These are phyloP conservation scores for Holocentrus rufus DNA, from an alignment of 2,797 vertebrate genomes.

Conservation along the genomic window DNA sequence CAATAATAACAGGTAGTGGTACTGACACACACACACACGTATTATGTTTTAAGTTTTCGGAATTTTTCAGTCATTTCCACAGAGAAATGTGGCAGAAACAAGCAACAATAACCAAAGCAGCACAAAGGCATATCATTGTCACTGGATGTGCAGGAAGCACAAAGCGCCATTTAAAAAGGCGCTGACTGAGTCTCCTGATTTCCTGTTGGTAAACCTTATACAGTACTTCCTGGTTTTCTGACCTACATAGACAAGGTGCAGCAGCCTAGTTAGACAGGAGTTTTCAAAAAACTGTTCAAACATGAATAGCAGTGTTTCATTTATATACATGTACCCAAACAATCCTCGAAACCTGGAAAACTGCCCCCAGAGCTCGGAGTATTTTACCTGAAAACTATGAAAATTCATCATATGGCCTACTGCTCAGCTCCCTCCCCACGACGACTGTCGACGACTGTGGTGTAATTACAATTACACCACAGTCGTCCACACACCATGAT, in stretches of 20 bases:
- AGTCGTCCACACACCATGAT: no score
- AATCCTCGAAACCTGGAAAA: not conserved
- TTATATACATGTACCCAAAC: not conserved
- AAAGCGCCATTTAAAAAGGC: conserved; percentile 31
- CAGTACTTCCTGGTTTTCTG: conserved; percentile 51
- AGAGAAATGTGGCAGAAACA: not conserved
- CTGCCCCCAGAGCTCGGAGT: not conserved
- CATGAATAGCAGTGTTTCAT: not conserved
- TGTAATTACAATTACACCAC: no score
- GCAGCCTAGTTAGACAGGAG: not conserved
- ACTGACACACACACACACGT: not conserved
- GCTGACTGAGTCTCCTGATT: conserved; percentile 31
- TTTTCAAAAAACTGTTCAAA: conserved; percentile 2
- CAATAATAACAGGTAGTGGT: conserved; percentile 2
- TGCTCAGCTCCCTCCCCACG: not conserved
- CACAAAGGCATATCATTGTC: conserved; percentile 17
- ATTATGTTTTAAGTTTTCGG: not conserved
- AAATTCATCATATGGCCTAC: conserved; percentile 1
- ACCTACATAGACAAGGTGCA: conserved; percentile 33
- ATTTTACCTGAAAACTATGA: not conserved
- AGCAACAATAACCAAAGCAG: not conserved
- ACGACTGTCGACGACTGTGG: no score
- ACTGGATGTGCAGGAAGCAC: conserved; percentile 21
- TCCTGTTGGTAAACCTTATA: conserved; percentile 44
- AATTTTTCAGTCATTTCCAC: not conserved